Conservation (phyloP, 2,888 invertebrate genomes). For the Pseudococcus longispinus region DNA sequence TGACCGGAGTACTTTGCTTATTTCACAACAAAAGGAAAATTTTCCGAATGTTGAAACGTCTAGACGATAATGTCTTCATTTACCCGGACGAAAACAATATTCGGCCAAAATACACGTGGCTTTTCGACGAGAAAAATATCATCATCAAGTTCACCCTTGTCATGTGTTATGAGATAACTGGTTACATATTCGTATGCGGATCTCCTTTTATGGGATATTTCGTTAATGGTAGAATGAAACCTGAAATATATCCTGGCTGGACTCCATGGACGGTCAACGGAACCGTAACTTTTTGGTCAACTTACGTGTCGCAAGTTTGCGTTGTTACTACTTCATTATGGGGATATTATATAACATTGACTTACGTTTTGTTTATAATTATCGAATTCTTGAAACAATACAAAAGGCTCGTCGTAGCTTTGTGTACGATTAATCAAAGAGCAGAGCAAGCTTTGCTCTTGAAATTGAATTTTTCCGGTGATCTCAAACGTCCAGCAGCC, state of each 20-base stretch:
- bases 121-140: constrained; percentile 10
- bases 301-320: constrained; percentile 12
- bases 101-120: constrained; percentile 15
- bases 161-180: constrained; percentile 16
- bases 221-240: not conserved
- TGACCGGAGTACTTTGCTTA: constrained; percentile 28
- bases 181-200: constrained; percentile 32
- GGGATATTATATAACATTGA: constrained; percentile 7
- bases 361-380: not conserved
- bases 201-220: constrained; percentile 34
- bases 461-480: not conserved
- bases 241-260: constrained; percentile 14
- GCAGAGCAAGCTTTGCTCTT: not conserved
- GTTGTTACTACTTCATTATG: not conserved
- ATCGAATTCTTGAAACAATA: constrained; percentile 22
- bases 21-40: constrained; percentile 4
- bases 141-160: not conserved
- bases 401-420: not conserved
- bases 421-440: not conserved
- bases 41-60: not conserved
- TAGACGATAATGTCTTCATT: not conserved
- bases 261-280: not conserved
- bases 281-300: not conserved
- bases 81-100: not conserved
- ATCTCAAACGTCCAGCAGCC: not conserved